Evolutionary conservation across 2,888 invertebrate genomes (phyloP), one percentile per base, ranked within the genome.

Genomic region (Tinea pellionella): DNA sequence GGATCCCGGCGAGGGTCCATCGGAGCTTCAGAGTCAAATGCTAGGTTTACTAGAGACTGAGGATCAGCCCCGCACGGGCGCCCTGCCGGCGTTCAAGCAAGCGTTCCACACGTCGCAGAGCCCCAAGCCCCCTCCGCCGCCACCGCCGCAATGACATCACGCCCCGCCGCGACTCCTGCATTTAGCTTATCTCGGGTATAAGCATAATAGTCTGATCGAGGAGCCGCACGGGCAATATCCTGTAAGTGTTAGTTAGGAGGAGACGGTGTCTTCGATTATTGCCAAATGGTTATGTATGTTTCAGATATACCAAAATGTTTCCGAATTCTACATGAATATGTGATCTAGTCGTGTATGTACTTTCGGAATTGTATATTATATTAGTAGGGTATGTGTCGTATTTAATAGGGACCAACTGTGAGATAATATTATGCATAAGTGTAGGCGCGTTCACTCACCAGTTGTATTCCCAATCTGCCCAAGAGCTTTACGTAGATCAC

Each of bases 321-420:
- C 87, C 86, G 87, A 87, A 87, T 83, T 83, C 85, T 87, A 77
- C 87, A 87, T 87, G 87, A 85, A 84, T 80, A 86, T 83, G 77
- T 81, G 78, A 86, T 87, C 87, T 87, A 87, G 87, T 86, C 87
- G 74, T 85, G 86, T 87, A 86, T 84, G 86, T 86, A 81, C 83
- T 86, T 83, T 87, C 87, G 87, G 87, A 87, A 83, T 79, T 78
- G 77, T 81, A 80, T 76, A 78, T 77, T 83, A 76, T 83, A 81
- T 83, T 80, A 47, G 77, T 83, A 85, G 80, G 72, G 72, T 80
- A 80, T 73, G 75, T 74, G 72, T 78, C 73, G 76, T 77, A 81
- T 78, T 74, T 77, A 77, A 74, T 73, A 73, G 87, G 87, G 87
- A 87, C 87, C 87, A 87, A 86, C 83, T 80, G 78, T 80, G 78